These are phyloP conservation scores for Oreonectes daqikongensis DNA, from an alignment of 2,797 vertebrate genomes.

Conservation along the genomic window DNA sequence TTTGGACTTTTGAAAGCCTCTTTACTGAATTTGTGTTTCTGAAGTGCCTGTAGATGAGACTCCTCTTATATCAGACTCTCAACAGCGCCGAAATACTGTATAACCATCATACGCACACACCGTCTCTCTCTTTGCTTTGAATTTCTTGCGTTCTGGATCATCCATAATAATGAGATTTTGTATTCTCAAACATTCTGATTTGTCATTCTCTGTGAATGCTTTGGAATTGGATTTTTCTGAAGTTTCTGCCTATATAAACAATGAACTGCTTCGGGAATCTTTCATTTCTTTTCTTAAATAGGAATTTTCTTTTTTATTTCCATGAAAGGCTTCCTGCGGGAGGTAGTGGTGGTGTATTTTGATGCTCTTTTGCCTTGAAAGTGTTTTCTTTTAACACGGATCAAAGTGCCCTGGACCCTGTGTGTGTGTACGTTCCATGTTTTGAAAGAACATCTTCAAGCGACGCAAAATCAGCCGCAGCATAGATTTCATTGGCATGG, in stretches of 20 bases:
- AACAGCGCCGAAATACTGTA: slow-evolving; percentile 45
- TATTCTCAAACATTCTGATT: slow-evolving; percentile 43
- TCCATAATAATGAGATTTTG: slow-evolving; percentile 46
- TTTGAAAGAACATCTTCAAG: slow-evolving; percentile 42
- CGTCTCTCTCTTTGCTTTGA: slow-evolving; percentile 18
- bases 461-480: neutral
- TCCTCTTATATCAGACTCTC: slow-evolving; percentile 49
- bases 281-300: slow-evolving; percentile 19
- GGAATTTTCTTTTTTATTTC: neutral
- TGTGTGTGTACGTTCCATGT: slow-evolving; percentile 13
- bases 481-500: slow-evolving; percentile 16
- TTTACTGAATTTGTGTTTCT: slow-evolving; percentile 63
- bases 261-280: slow-evolving; percentile 3
- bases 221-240: slow-evolving; percentile 23
- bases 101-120: slow-evolving; percentile 24
- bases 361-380: slow-evolving; percentile 3
- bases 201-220: slow-evolving; percentile 29
- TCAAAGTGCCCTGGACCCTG: slow-evolving; percentile 21
- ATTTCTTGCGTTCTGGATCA: slow-evolving; percentile 36
- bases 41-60: slow-evolving; percentile 59
- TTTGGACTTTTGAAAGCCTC: slow-evolving; percentile 62
- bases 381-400: slow-evolving; percentile 43
- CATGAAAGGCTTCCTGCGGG: slow-evolving; percentile 17
- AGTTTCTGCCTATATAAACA: slow-evolving; percentile 41
- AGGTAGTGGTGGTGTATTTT: slow-evolving; percentile 12